Evolutionary conservation across 2,797 vertebrate genomes (phyloP).

Genomic region (Gambelia wislizenii): DNA sequence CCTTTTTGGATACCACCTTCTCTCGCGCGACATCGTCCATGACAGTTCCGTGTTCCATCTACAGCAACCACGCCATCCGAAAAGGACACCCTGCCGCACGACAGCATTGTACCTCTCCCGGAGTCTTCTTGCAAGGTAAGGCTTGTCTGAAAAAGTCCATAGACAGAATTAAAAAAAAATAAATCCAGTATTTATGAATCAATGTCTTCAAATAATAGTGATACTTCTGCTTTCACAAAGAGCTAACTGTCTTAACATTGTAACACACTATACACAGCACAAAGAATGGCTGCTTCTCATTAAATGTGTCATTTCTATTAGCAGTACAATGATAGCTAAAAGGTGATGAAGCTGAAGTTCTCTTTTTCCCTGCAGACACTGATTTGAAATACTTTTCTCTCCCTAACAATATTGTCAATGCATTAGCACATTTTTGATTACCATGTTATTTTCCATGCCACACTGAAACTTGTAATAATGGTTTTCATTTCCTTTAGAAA

Average conservation of each 20-base stretch:
- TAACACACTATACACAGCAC: background rate
- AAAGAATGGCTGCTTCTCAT: slow-evolving; percentile 31
- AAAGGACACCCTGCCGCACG: no score
- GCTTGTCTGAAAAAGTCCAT: no score
- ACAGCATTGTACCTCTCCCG: no score
- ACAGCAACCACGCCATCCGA: no score
- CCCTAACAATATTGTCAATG: slow-evolving; percentile 25
- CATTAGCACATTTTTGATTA: slow-evolving; percentile 45
- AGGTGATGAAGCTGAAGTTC: slow-evolving; percentile 24
- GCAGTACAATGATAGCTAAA: slow-evolving; percentile 22
- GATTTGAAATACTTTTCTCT: slow-evolving; percentile 31
- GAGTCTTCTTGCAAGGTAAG: no score
- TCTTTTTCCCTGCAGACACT: background rate
- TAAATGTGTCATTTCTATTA: slow-evolving; percentile 37
- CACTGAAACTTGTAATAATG: slow-evolving; percentile 32
- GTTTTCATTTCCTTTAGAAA: slow-evolving; percentile 53
- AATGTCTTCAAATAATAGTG: background rate
- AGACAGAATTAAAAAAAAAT: background rate
- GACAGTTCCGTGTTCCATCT: no score
- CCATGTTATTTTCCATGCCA: background rate
- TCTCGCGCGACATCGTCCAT: no score
- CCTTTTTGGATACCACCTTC: no score
- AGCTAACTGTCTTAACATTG: slow-evolving; percentile 1
- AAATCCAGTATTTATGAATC: background rate
- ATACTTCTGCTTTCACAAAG: slow-evolving; percentile 6